Evolutionary conservation across 2,113 vertebrate genomes (phyloP), one percentile per base, ranked within the genome.

Genomic region (Caracal caracal): DNA sequence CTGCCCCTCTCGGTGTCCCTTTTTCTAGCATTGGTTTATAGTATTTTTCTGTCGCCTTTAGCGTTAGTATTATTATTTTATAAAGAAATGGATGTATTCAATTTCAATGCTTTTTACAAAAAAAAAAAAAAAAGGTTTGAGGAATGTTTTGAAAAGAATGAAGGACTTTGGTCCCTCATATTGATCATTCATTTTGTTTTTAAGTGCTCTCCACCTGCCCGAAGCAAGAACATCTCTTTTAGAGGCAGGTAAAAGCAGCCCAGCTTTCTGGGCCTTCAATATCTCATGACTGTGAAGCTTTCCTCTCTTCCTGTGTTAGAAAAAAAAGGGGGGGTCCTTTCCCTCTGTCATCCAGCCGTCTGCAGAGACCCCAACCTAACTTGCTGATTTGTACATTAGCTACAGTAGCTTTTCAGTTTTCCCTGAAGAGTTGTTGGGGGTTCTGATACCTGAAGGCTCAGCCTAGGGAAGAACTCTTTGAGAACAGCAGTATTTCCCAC

Each of bases 131-230:
- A 68, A 89, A 43, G 56, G 65, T 95, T 90, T 96, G 35, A 97
- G 93, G 95, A 95, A 93, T 96, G 96, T 93, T 97, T 93, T 95
- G 73, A 93, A 95, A 94, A 89, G 78, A 94, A 86, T 66, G 66
- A 94, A 96, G 88, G 95, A 85, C 89, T 76, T 83, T 76, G 75
- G 88, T 56, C 95, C 95, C 76, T 95, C 92, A 24, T 96, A 75
- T 92, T 97, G 84, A 93, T 97, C 79, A 73, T 51, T 96, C 76
- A 95, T 97, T 97, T 97, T 97, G 95, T 97, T 96, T 97, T 96
- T 95, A 96, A 97, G 96, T 93, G 92, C 90, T 92, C 71, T 49
- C 95, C 96, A 96, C 93, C 93, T 95, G 84, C 90, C 96, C 96
- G 94, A 96, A 97, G 94, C 88, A 94, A 96, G 93, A 95, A 90